phyloP scores from a whole-genome alignment of 2,888 invertebrate species.

The Anoplius nigerrimus region DNA sequence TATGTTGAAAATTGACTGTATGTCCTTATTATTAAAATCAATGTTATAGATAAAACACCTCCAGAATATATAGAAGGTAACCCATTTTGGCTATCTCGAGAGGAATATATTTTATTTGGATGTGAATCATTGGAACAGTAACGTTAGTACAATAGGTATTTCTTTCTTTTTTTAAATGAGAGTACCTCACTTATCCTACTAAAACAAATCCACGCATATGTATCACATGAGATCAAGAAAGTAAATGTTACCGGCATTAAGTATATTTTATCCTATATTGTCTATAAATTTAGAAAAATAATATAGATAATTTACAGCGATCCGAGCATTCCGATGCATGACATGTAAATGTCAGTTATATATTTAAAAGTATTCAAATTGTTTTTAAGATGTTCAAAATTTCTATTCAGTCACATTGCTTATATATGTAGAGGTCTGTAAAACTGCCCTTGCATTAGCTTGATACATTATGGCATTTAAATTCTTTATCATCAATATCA shows the following conservation, averaged over 20 bases:
- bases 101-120: slow-evolving; percentile 74
- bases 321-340: slow-evolving; percentile 41
- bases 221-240: slow-evolving; percentile 53
- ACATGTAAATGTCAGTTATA: slow-evolving; percentile 14
- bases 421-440: slow-evolving; percentile 24
- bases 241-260: slow-evolving; percentile 64
- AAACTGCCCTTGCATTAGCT: slow-evolving; percentile 28
- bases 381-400: slow-evolving; percentile 6
- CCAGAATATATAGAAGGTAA: slow-evolving; percentile 71
- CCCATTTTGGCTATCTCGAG: slow-evolving; percentile 74
- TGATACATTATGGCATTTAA: slow-evolving; percentile 27
- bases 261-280: slow-evolving; percentile 68
- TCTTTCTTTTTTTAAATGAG: slow-evolving; percentile 26
- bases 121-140: slow-evolving; percentile 70
- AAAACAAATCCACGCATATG: slow-evolving; percentile 24
- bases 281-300: slow-evolving; percentile 54
- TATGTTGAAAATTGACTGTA: too few relatives aligned
- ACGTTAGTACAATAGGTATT: slow-evolving; percentile 38
- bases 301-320: slow-evolving; percentile 37
- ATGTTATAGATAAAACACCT: slow-evolving; percentile 68
- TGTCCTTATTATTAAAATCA: slow-evolving; percentile 11
- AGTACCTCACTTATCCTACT: slow-evolving; percentile 34
- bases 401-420: slow-evolving; percentile 13
- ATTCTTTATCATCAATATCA: slow-evolving; percentile 14
- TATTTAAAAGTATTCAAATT: slow-evolving; percentile 30